These are phyloP conservation scores for Platysteira castanea DNA, from an alignment of 2,113 vertebrate genomes.

Conservation along the genomic window DNA sequence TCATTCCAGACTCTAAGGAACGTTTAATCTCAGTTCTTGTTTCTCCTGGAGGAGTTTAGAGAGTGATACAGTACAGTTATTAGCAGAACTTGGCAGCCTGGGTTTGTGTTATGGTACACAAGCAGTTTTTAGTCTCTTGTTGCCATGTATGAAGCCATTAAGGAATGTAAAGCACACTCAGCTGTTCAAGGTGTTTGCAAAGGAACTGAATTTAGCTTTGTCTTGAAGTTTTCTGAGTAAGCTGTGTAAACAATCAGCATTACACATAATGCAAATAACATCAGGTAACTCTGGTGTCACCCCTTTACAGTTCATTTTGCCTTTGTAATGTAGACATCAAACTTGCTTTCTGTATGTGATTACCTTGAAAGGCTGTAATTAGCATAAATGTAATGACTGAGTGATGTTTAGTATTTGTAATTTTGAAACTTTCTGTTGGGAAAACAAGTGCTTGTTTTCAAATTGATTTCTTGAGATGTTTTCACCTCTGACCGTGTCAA, in stretches of 20 bases:
- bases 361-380: constrained; percentile 19
- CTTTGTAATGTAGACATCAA: neutral
- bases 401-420: neutral
- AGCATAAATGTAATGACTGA: neutral
- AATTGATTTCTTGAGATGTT: neutral
- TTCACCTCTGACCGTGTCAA: neutral
- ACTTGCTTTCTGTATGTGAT: neutral
- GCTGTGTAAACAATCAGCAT: neutral
- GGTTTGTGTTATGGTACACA: neutral
- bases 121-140: constrained; percentile 1
- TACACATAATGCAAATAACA: neutral
- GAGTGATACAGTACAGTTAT: neutral
- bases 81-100: neutral
- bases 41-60: neutral
- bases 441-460: neutral
- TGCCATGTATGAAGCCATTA: neutral
- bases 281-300: neutral
- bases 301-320: neutral
- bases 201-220: neutral
- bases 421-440: neutral
- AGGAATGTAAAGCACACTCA: constrained; percentile 15
- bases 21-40: neutral
- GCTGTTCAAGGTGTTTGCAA: neutral
- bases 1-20: neutral
- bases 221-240: neutral